Evolutionary conservation across 1,140 invertebrate species (phyloP), one percentile per base, ranked within the genome.

Genomic region (Drosophila arizonae): DNA sequence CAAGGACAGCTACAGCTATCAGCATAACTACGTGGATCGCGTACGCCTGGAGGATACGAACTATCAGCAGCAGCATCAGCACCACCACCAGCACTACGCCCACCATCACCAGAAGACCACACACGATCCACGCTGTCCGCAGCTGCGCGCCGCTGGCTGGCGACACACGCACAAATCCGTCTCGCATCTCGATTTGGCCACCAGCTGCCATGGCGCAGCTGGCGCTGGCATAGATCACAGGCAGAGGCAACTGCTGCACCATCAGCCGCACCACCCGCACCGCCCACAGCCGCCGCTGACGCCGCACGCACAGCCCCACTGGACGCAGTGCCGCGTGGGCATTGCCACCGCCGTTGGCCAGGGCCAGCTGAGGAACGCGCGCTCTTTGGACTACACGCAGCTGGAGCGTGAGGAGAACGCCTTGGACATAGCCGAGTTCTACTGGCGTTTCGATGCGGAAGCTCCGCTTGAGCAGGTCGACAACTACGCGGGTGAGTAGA

Each of bases 131-230:
- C 75, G 72, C 54, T 91, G 78, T 71, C 89, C 82, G 9, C 84
- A 70, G 45, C 56, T 87, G 57, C 77, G 89, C 30, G 90, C 88
- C 61, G 91, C 90, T 57, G 91, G 91, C 62, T 92, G 91, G 91
- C 84, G 91, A 11, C 91, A 92, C 30, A 77, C 79, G 6, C 85
- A 90, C 75, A 90, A 91, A 62, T 91, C 90, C 36, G 78, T 91
- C 17, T 91, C 90, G 26, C 90, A 92, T 85, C 79, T 92, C 41
- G 91, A 92, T 86, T 90, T 92, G 76, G 85, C 91, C 87, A 91
- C 90, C 77, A 91, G 90, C 90, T 90, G 90, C 67, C 88, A 90
- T 28, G 78, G 79, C 57, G 84, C 90, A 90, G 90, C 90, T 85
- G 80, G 84, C 11, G 62, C 71, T 76, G 90, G 86, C 74, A 61